Evolutionary conservation across 2,113 vertebrate genomes (phyloP), one percentile per base, ranked within the genome.

Genomic region (Anser brachyrhynchus): DNA sequence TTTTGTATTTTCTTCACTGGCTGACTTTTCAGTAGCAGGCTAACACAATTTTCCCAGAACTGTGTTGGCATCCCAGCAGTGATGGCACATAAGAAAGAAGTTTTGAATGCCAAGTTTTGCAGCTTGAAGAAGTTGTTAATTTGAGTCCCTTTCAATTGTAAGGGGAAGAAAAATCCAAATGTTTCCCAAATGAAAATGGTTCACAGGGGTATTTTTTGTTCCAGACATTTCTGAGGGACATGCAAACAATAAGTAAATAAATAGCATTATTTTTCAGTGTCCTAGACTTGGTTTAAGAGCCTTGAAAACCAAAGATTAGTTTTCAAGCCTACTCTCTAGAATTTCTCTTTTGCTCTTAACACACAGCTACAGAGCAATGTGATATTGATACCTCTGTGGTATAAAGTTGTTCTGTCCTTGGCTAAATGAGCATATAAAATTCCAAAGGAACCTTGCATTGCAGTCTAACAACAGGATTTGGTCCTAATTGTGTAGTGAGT

Each of bases 21-120:
- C 25, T 88, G 75, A 71, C 78, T 93, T 72, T 94, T 91, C 87
- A 85, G 71, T 62, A 96, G 70, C 84, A 92, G n/a, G 22, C 62
- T 66, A 92, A 89, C 29, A 69, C 39, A 87, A 73, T 91, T 94
- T 96, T 89, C 66, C 88, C 84, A 84, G 77, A 97, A 84, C 8
- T 62, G 21, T 79, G 54, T 33, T 94, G 93, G 92, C 89, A 73
- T 59, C n/a, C 37, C 55, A 52, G 62, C 41, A 58, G 51, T 70
- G 44, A 80, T 93, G 73, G 86, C 81, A 88, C 66, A 43, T 55
- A 85, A 85, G 41, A 92, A 87, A 85, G 43, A 92, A 4, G 11
- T 82, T 89, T 76, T 79, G 66, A 84, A 65, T 55, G 70, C 66
- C 77, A 92, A 93, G 59, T 82, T 84, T 54, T 91, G 54, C 20